Base-by-base conservation (phyloP, 1,140 invertebrate species). In the Aphis gossypii region DNA sequence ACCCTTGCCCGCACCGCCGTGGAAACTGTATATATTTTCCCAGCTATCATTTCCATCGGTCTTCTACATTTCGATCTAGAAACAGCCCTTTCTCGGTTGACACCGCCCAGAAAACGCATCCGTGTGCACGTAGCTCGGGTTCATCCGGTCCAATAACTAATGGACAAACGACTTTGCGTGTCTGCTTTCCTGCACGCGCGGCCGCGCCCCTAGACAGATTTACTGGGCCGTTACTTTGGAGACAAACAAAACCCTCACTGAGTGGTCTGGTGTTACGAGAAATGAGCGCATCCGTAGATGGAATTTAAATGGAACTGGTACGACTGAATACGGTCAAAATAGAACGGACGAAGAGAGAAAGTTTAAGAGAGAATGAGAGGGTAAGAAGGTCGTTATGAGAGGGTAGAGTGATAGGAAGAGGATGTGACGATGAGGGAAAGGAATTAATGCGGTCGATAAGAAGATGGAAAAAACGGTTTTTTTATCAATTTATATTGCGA, bases 251-350 rank as follows among this genome's bases (percentile, higher is more conserved):
- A 68, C n/a, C n/a, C 23, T 30, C 14, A n/a, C 44, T 14, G 44
- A 88, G 46, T 88, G n/a, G 44, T 44, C 46, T 9, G 54, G 11
- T 4, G 2, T 25, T n/a, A 38, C 3, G 88, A 21, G 38, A 25
- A 23, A 5, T 20, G 68, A 7, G 41, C 1, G 44, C n/a, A 83
- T 83, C n/a, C 38, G 18, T 44, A 83, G 44, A 92, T 23, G 20
- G 90, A 92, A 92, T 92, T 92, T 83, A 76, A 92, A 92, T 76
- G 90, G 44, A n/a, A 82, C 60, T 30, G 83, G 23, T 76, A 90
- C 5, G 5, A 68, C 23, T 30, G 38, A 44, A 91, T 38, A 90
- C 35, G 23, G 38, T 41, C 41, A 6, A 25, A 25, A 44, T 44
- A 44, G 2, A 84, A n/a, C 4, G 14, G 60, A 18, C 1, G 11